Evolutionary conservation across 2,888 invertebrate species (phyloP), one percentile per base, ranked within the genome.

Genomic region (Icerya purchasi): DNA sequence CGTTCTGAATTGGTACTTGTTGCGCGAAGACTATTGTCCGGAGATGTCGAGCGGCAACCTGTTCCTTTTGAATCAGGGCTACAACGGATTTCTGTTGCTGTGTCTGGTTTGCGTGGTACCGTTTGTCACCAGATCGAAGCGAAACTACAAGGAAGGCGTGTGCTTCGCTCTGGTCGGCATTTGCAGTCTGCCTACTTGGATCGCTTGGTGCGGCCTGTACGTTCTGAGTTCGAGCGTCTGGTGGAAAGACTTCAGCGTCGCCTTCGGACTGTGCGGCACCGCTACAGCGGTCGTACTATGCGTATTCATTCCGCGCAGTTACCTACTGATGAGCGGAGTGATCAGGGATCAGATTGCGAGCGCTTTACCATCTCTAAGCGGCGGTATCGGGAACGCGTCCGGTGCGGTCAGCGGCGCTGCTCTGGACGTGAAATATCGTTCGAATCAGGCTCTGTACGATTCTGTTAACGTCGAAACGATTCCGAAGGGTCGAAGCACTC

Each of bases 291-390:
- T 83, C 51, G 70, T 83, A 23, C 73, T 79, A 5, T 75, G 78
- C 0, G 74, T 83, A n/a, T 77, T 83, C 64, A 78, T 83, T 66
- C 83, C 83, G 0, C 73, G 82, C 57, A 80, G 81, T 0, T 83
- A 83, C 66, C 73, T 81, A 61, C 83, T 83, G 74, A 77, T 80
- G 2, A 76, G 78, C 1, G 77, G 80, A 23, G 75, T 79, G 22
- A 77, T 79, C 22, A 73, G 79, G 21, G 78, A 80, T 53, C 77
- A 80, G 64, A 64, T 70, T n/a, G 68, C 69, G 18, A 67, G 68
- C 57, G 68, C 69, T 14, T 62, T 70, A 55, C 70, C 70, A 1
- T 64, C 68, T 18, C 56, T 68, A 22, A 65, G 65, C 10, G 54
- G 55, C 54, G 5, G 8, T 5, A 5, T 5, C 36, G 36, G 14